Percentiles rank a stretch among this genome's conserved stretches.
These are phyloP conservation scores for Notamacropus eugenii DNA, from an alignment of 2,797 vertebrate species.

Conservation along the genomic window DNA sequence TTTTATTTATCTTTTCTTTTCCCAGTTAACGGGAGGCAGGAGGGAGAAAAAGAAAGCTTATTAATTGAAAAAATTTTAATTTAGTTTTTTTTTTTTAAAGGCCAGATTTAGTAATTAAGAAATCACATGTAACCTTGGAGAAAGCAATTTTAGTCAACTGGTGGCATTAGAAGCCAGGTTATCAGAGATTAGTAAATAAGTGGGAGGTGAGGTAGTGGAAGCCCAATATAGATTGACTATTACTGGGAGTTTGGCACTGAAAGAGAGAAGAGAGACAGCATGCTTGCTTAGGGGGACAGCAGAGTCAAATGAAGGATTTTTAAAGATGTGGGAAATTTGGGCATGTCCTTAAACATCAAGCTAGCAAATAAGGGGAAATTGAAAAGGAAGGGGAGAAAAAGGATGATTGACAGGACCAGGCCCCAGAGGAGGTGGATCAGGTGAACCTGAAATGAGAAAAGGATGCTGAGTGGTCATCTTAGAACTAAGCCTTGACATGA, in stretches of 20 bases:
- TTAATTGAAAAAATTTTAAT: neutral
- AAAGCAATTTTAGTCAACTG: neutral
- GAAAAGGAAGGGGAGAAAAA: neutral
- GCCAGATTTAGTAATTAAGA: neutral
- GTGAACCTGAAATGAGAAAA: neutral
- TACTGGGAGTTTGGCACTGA: neutral
- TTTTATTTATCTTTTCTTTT: neutral
- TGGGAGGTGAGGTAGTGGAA: neutral
- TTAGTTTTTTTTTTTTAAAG: neutral
- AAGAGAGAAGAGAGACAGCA: neutral
- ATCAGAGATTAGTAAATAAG: neutral
- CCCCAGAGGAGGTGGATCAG: neutral
- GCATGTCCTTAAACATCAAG: neutral
- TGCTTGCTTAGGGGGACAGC: neutral
- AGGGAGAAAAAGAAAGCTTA: neutral
- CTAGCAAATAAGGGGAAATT: neutral
- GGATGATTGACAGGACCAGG: neutral
- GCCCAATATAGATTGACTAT: neutral
- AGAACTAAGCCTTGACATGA: neutral
- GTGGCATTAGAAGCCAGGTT: neutral
- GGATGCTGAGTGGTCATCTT: neutral
- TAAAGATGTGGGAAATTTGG: neutral
- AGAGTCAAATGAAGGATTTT: neutral
- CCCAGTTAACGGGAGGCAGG: neutral
- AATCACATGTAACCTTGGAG: neutral